Base-by-base conservation (phyloP, 2,888 invertebrate genomes). In the Meloe dianella region DNA sequence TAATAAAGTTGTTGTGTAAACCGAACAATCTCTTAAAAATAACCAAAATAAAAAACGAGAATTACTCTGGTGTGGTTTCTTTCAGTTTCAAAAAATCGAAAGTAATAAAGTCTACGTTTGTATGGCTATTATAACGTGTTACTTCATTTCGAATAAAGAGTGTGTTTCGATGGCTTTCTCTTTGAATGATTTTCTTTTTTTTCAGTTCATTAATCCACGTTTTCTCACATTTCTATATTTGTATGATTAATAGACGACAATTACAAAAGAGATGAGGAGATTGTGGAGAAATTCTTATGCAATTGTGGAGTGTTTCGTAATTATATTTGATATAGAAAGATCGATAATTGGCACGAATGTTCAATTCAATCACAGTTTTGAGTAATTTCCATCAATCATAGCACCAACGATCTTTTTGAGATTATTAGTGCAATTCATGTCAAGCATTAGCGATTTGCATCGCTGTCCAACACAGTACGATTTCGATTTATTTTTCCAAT, bases 81-180 rank as follows among this genome's bases (percentile, higher is more conserved):
- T 47, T 8, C 20, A 47, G 22, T 47, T 47, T 20, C 47, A 47
- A 47, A 47, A 47, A 47, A n/a, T 20, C 20, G 20, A 47, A 47
- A 47, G 47, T 47, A 47, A 20, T n/a, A 47, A 47, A 41, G 17
- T 41, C n/a, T 20, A 3, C 47, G 47, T 41, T 41, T 17, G 10
- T 8, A n/a, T 22, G 22, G 20, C 47, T 20, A 12, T 71, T 71
- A 69, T 73, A 41, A 41, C 8, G 41, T 73, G 77, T 77, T 77
- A 77, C 75, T 74, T 76, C 72, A 75, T 73, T 73, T 69, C 2
- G 20, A 72, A 69, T 68, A 72, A 72, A 68, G 12, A 27, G 63
- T 70, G 74, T 73, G 63, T 72, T 73, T 71, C 71, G 73, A 70
- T 71, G 72, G 74, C 77, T 77, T 77, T 77, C 77, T 77, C 77